Conservation (phyloP, 1,140 invertebrate genomes). For the Acromyrmex echinatior region DNA sequence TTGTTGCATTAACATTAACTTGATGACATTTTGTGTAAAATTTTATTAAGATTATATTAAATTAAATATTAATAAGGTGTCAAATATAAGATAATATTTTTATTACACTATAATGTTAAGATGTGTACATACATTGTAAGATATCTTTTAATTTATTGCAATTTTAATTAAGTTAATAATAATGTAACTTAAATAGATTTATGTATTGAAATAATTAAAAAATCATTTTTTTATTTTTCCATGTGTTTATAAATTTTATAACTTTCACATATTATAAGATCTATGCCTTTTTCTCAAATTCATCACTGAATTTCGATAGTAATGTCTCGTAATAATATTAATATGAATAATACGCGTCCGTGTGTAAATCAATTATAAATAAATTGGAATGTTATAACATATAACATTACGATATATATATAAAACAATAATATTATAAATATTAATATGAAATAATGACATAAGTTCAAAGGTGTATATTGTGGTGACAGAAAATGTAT, state of each 20-base stretch:
- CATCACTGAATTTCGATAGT: neutral
- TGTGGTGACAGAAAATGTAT: conserved; percentile 12
- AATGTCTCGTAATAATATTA: neutral
- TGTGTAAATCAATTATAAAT: neutral
- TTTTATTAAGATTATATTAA: neutral
- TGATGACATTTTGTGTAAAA: neutral
- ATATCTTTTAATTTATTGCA: neutral
- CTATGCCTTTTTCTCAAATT: no score
- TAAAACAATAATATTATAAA: neutral
- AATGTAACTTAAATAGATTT: neutral
- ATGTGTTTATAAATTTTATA: neutral
- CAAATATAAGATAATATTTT: conserved; percentile 1
- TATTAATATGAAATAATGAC: conserved; percentile 33
- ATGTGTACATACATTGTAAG: neutral
- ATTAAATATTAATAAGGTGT: neutral
- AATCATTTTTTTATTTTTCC: neutral
- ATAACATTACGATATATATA: neutral
- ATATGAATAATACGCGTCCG: neutral
- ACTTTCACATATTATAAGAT: neutral
- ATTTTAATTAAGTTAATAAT: neutral
- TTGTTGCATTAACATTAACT: neutral
- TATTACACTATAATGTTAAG: neutral
- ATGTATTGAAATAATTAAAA: neutral
- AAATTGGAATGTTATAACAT: neutral
- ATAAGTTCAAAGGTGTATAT: conserved; percentile 39